A percentile compares a stretch with the other conserved stretches of the same genome.
These are phyloP conservation scores for Xylocampa areola DNA, from an alignment of 2,888 invertebrate genomes.

Conservation along the genomic window DNA sequence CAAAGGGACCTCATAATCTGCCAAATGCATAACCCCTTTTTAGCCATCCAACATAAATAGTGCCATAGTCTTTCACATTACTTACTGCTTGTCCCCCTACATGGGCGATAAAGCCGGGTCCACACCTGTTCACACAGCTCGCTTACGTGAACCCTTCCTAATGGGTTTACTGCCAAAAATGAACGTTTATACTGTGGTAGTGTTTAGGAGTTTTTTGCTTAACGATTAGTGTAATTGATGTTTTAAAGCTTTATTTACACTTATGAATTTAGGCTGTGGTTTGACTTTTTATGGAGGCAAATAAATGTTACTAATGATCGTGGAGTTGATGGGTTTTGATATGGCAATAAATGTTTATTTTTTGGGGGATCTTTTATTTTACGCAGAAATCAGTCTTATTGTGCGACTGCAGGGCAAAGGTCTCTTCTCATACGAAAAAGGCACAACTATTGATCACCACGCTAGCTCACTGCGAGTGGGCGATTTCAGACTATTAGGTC, in stretches of 20 bases:
- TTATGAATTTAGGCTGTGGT: constrained; percentile 9
- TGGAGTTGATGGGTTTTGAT: no score
- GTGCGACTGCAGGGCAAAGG: no score
- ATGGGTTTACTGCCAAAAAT: constrained; percentile 74
- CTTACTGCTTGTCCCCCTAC: constrained; percentile 29
- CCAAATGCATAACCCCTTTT: constrained; percentile 46
- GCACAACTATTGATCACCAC: no score
- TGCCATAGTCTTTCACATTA: constrained; percentile 21
- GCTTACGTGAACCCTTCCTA: constrained; percentile 68
- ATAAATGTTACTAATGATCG: not conserved
- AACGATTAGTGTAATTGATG: constrained; percentile 51
- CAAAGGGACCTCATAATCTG: not conserved
- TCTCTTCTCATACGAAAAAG: no score
- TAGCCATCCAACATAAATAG: constrained; percentile 37
- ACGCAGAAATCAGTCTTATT: no score
- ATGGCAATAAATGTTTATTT: no score
- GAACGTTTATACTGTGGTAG: constrained; percentile 59
- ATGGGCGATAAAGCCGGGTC: constrained; percentile 47
- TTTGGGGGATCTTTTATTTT: no score
- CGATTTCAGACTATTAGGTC: no score
- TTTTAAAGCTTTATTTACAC: constrained; percentile 47
- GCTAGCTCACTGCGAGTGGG: no score
- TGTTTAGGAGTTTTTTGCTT: constrained; percentile 64
- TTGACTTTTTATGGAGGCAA: not conserved
- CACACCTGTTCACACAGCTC: constrained; percentile 66